A percentile compares a stretch with the other conserved stretches of the same genome.
phyloP scores from a whole-genome alignment of 2,888 invertebrate genomes.

The Tuberolachnus salignus region DNA sequence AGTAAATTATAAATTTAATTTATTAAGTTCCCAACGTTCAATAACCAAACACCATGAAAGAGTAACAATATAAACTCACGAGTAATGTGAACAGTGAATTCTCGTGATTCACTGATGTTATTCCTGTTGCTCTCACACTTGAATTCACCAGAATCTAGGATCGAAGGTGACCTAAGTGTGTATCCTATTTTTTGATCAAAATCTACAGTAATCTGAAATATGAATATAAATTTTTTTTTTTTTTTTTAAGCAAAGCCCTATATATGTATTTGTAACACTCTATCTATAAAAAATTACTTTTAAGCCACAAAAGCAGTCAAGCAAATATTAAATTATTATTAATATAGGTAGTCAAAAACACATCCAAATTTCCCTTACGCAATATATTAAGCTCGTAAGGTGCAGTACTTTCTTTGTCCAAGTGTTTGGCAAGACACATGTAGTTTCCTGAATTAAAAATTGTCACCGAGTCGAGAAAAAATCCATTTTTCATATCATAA shows the following conservation, averaged over 20 bases:
- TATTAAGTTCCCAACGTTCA: slow-evolving; percentile 19
- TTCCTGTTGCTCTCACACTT: slow-evolving; percentile 61
- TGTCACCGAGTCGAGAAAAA: slow-evolving; percentile 26
- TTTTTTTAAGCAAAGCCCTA: not conserved
- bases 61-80: slow-evolving; percentile 59
- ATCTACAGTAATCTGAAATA: slow-evolving; percentile 56
- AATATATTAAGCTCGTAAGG: slow-evolving; percentile 22
- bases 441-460: slow-evolving; percentile 48
- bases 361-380: slow-evolving; percentile 41
- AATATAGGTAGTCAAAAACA: slow-evolving; percentile 27
- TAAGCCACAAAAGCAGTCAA: slow-evolving; percentile 40
- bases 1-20: not conserved
- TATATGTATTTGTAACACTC: no score
- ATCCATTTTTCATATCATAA: slow-evolving; percentile 53
- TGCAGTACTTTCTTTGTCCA: slow-evolving; percentile 6
- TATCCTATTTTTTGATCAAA: slow-evolving; percentile 66
- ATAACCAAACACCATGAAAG: slow-evolving; percentile 49
- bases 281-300: not conserved
- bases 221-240: slow-evolving; percentile 21
- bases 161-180: slow-evolving; percentile 61
- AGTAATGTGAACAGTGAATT: slow-evolving; percentile 58
- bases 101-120: slow-evolving; percentile 56
- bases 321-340: slow-evolving; percentile 29
- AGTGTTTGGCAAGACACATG: slow-evolving; percentile 40
- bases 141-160: slow-evolving; percentile 61